Percentiles rank a stretch among this genome's conserved stretches.
phyloP scores from a whole-genome alignment of 2,888 invertebrate species.

The Drosophila barbarae region DNA sequence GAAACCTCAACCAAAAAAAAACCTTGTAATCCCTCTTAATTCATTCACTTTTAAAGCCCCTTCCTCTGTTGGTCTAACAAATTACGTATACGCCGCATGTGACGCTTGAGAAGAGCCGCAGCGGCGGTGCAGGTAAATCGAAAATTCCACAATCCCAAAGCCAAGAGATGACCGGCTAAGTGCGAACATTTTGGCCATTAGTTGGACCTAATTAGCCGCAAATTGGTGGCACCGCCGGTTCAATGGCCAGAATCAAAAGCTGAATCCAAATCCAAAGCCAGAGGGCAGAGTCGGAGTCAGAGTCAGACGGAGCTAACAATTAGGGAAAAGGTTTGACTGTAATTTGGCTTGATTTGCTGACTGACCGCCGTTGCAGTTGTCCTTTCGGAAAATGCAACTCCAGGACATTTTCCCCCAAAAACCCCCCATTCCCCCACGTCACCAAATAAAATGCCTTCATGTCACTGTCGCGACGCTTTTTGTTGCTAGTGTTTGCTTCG shows the following conservation, averaged over 20 bases:
- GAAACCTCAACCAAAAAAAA: neutral
- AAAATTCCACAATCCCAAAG: neutral
- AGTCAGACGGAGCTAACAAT: slow-evolving; percentile 51
- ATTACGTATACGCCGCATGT: slow-evolving; percentile 53
- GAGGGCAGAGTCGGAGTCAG: neutral
- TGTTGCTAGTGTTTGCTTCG: slow-evolving; percentile 69
- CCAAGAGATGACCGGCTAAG: neutral
- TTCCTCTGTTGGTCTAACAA: neutral
- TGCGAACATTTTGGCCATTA: slow-evolving; percentile 34
- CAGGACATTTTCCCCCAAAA: slow-evolving; percentile 9
- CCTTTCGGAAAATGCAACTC: slow-evolving; percentile 39
- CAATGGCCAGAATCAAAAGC: slow-evolving; percentile 28
- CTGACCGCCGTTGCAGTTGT: slow-evolving; percentile 42
- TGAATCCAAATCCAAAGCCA: neutral
- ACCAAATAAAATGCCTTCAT: slow-evolving; percentile 39
- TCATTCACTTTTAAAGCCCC: neutral
- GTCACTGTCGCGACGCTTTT: slow-evolving; percentile 50
- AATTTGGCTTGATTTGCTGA: slow-evolving; percentile 59
- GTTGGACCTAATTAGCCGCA: slow-evolving; percentile 51
- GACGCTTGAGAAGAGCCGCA: slow-evolving; percentile 3
- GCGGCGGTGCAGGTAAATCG: neutral
- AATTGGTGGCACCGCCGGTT: slow-evolving; percentile 44
- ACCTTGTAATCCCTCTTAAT: neutral
- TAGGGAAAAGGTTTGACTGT: slow-evolving; percentile 54
- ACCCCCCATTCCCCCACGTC: neutral